Conservation (phyloP, 2,888 invertebrate species). For the Oscheius sp. region DNA sequence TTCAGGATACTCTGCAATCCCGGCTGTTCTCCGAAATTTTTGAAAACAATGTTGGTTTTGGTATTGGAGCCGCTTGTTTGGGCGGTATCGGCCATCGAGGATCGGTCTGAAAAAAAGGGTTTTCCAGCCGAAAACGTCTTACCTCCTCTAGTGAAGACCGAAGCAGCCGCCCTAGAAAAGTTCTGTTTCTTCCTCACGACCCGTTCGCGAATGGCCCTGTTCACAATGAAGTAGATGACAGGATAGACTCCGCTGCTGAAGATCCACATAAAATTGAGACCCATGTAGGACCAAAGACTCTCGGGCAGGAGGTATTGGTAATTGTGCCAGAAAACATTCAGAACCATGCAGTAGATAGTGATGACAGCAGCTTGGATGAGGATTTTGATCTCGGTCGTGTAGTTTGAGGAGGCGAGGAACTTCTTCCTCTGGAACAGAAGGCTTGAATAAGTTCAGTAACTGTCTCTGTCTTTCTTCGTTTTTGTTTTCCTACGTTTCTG, state of each 20-base stretch:
- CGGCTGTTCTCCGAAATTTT: slow-evolving; percentile 17
- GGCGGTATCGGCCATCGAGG: background rate
- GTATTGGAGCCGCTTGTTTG: background rate
- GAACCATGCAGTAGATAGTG: slow-evolving; percentile 62
- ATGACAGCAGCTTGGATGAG: slow-evolving; percentile 64
- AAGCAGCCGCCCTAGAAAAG: slow-evolving; percentile 12
- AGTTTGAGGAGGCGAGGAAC: slow-evolving; percentile 31
- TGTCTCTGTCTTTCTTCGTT: too few relatives aligned
- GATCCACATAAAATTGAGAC: slow-evolving; percentile 69
- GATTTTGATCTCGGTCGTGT: slow-evolving; percentile 58
- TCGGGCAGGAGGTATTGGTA: slow-evolving; percentile 56
- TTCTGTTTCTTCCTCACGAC: slow-evolving; percentile 27
- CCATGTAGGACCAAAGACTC: slow-evolving; percentile 56
- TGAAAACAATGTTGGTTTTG: slow-evolving; percentile 11
- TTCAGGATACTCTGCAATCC: slow-evolving; percentile 3
- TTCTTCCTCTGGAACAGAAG: slow-evolving; percentile 30
- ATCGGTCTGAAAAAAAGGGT: slow-evolving; percentile 16
- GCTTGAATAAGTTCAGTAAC: too few relatives aligned
- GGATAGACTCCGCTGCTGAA: slow-evolving; percentile 66
- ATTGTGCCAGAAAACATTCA: slow-evolving; percentile 67
- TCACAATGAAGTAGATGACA: slow-evolving; percentile 61
- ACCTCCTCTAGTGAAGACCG: slow-evolving; percentile 23
- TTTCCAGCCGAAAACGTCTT: background rate
- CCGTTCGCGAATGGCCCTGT: slow-evolving; percentile 49
- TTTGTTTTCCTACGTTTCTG: too few relatives aligned